Conservation (phyloP, 1,140 invertebrate species). For the Lineus longissimus region DNA sequence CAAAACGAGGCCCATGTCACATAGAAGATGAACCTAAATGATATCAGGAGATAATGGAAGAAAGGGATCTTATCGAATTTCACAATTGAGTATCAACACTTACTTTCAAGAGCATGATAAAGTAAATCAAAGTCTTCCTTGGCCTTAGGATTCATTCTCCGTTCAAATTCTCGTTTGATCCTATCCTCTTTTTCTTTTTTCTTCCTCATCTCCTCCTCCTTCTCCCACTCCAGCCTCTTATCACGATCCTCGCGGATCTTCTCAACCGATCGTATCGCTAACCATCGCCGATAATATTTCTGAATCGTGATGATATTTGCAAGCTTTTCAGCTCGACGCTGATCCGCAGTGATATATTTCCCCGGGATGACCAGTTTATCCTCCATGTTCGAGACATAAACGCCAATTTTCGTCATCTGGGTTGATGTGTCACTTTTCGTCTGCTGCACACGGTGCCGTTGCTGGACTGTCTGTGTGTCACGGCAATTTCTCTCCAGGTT, state of each 20-base stretch:
- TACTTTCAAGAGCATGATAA: constrained; percentile 53
- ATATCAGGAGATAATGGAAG: too few relatives aligned
- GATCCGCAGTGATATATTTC: constrained; percentile 51
- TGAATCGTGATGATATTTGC: constrained; percentile 31
- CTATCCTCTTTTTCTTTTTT: constrained; percentile 52
- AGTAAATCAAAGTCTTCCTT: constrained; percentile 55
- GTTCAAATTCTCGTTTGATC: constrained; percentile 49
- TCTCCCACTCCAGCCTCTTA: constrained; percentile 47
- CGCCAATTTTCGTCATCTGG: constrained; percentile 54
- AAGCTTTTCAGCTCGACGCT: constrained; percentile 35
- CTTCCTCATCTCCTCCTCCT: constrained; percentile 42
- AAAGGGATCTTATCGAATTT: too few relatives aligned
- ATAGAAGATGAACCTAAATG: too few relatives aligned
- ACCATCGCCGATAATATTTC: constrained; percentile 37
- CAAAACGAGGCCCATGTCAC: too few relatives aligned
- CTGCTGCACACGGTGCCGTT: constrained; percentile 40
- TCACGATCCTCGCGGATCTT: constrained; percentile 34
- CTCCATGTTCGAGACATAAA: constrained; percentile 43
- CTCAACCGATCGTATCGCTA: constrained; percentile 27
- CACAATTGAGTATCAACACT: constrained; percentile 23
- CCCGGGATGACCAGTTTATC: constrained; percentile 49
- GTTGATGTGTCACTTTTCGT: constrained; percentile 51
- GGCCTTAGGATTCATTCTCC: constrained; percentile 53
- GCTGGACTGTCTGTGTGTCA: constrained; percentile 52
- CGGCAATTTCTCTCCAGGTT: constrained; percentile 37